Evolutionary conservation across 2,888 invertebrate species (phyloP).

Genomic region (Drosophila multiciliata): DNA sequence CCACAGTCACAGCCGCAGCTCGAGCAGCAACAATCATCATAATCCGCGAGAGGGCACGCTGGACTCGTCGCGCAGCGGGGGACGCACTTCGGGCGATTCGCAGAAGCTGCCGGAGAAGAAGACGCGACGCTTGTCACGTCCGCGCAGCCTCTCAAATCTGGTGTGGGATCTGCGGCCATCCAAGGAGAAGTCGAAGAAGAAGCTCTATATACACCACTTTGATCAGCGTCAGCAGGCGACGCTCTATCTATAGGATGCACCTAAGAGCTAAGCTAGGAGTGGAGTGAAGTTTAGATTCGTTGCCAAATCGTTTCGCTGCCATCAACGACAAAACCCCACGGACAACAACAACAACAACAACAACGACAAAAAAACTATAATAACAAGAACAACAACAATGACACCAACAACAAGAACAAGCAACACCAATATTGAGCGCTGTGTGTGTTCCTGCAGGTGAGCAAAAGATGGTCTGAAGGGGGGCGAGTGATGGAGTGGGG

Average conservation of each 20-base stretch:
- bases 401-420: slow-evolving; percentile 36
- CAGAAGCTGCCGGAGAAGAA: slow-evolving; percentile 92
- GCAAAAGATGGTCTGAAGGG: slow-evolving; percentile 23
- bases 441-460: slow-evolving; percentile 78
- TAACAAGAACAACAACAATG: slow-evolving; percentile 14
- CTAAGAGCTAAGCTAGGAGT: slow-evolving; percentile 12
- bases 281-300: slow-evolving; percentile 53
- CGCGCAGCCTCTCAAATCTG: slow-evolving; percentile 93
- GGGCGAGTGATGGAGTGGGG: slow-evolving; percentile 15
- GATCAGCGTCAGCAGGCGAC: slow-evolving; percentile 85
- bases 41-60: slow-evolving; percentile 90
- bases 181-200: slow-evolving; percentile 85
- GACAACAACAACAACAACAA: slow-evolving; percentile 36
- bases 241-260: slow-evolving; percentile 82
- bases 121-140: slow-evolving; percentile 92
- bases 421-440: slow-evolving; percentile 63
- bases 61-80: slow-evolving; percentile 95
- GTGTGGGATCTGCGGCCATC: slow-evolving; percentile 90
- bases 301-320: slow-evolving; percentile 77
- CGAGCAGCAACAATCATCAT: slow-evolving; percentile 83
- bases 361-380: slow-evolving; percentile 6
- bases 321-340: slow-evolving; percentile 56
- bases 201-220: slow-evolving; percentile 85
- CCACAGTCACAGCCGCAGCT: slow-evolving; percentile 74
- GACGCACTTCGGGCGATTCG: slow-evolving; percentile 94